These are phyloP conservation scores for Zygaena filipendulae DNA, from an alignment of 2,888 invertebrate species.

Conservation along the genomic window DNA sequence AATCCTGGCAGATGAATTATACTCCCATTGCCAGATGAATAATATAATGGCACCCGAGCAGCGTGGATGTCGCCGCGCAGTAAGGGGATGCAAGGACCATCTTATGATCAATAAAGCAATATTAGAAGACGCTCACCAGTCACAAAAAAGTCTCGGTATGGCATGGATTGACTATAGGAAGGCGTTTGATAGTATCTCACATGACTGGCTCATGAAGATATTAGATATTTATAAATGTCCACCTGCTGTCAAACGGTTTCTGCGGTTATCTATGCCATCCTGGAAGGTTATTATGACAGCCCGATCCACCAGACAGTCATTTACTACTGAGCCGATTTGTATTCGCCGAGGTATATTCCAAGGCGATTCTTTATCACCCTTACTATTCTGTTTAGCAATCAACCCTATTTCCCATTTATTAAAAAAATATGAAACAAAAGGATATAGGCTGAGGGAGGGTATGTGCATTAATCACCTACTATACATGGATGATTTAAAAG, in stretches of 20 bases:
- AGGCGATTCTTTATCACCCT: constrained; percentile 9
- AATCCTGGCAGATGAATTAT: constrained; percentile 4
- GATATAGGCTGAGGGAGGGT: constrained; percentile 12
- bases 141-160: constrained; percentile 11
- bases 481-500: constrained; percentile 18
- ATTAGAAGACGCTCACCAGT: constrained; percentile 10
- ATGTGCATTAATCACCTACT: constrained; percentile 11
- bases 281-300: constrained; percentile 11
- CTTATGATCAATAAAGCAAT: constrained; percentile 13
- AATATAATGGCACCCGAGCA: constrained; percentile 9
- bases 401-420: constrained; percentile 15
- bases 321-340: constrained; percentile 8
- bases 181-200: constrained; percentile 9
- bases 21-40: constrained; percentile 3
- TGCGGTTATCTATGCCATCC: constrained; percentile 2
- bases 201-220: constrained; percentile 3
- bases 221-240: constrained; percentile 7
- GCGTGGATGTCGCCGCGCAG: constrained; percentile 8
- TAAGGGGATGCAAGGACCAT: constrained; percentile 12
- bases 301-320: background rate
- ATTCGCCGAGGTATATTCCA: constrained; percentile 11
- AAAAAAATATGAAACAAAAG: too few relatives aligned
- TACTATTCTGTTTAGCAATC: constrained; percentile 13
- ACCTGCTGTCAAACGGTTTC: background rate
- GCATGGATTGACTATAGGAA: constrained; percentile 10